These are phyloP conservation scores for Sula dactylatra DNA, from an alignment of 2,113 vertebrate genomes.

Conservation along the genomic window DNA sequence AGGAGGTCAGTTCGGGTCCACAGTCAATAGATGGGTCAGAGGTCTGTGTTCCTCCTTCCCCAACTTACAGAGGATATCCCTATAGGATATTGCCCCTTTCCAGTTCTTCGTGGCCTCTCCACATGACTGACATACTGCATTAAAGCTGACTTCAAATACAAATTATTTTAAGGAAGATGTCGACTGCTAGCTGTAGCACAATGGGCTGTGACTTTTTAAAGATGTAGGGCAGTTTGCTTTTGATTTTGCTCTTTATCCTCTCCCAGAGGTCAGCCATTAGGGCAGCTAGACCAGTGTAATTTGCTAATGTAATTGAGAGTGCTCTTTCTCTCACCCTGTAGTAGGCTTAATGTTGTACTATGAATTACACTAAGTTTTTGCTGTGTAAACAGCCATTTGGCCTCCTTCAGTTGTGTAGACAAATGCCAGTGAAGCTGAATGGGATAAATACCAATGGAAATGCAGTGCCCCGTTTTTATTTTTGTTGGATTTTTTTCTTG, in stretches of 20 bases:
- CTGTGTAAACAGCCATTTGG: not conserved
- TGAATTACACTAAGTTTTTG: not conserved
- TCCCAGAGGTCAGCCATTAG: not conserved
- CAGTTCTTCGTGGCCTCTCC: not conserved
- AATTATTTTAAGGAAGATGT: constrained; percentile 37
- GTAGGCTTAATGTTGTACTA: not conserved
- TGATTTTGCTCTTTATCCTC: not conserved
- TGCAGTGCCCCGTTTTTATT: not conserved
- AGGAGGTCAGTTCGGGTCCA: not conserved
- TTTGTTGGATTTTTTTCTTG: not conserved
- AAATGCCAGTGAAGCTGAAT: not conserved
- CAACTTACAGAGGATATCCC: not conserved
- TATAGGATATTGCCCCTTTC: not conserved
- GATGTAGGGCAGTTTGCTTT: constrained; percentile 15
- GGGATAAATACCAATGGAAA: not conserved
- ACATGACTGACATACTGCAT: not conserved
- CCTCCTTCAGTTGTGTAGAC: not conserved
- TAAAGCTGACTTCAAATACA: not conserved
- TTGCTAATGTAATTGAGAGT: not conserved
- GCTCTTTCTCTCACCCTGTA: not conserved
- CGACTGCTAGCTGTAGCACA: not conserved
- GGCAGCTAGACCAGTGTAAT: not conserved
- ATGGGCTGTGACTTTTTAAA: not conserved
- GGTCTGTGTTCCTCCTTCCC: not conserved
- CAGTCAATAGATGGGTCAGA: not conserved